These are phyloP conservation scores for Acipenser ruthenus DNA, from an alignment of 2,797 vertebrate species.

Conservation along the genomic window DNA sequence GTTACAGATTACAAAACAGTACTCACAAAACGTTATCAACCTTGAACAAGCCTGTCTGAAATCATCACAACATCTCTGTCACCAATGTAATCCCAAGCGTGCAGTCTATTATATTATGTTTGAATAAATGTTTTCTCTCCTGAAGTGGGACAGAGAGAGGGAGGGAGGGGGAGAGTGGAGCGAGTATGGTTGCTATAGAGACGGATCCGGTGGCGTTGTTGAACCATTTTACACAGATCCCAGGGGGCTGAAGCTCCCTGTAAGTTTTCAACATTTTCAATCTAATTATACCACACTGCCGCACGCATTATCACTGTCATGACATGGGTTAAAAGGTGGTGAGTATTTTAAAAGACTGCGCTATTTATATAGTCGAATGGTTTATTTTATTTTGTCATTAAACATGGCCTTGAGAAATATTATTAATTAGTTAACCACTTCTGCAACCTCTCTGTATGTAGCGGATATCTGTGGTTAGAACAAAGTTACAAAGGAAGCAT, in stretches of 20 bases:
- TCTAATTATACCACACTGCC: constrained; percentile 69
- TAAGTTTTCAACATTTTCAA: constrained; percentile 56
- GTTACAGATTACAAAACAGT: no score
- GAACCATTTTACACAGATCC: constrained; percentile 18
- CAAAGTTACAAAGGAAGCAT: not conserved
- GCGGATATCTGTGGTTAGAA: no score
- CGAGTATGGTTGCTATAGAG: constrained; percentile 28
- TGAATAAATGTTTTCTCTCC: not conserved
- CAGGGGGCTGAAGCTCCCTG: constrained; percentile 12
- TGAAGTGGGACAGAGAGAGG: constrained; percentile 10
- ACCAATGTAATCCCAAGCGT: no score
- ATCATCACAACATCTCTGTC: no score
- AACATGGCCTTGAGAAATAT: no score
- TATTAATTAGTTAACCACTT: no score
- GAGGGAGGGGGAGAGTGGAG: constrained; percentile 2
- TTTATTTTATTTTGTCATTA: constrained; percentile 18
- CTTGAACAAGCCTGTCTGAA: no score
- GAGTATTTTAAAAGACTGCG: constrained; percentile 31
- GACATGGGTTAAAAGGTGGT: constrained; percentile 45
- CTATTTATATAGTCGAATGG: constrained; percentile 34
- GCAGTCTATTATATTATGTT: no score
- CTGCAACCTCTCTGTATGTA: no score
- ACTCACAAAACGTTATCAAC: no score
- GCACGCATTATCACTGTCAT: constrained; percentile 31
- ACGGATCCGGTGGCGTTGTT: constrained; percentile 15